phyloP scores from a whole-genome alignment of 2,888 invertebrate species.

The Alloplasta piceator region DNA sequence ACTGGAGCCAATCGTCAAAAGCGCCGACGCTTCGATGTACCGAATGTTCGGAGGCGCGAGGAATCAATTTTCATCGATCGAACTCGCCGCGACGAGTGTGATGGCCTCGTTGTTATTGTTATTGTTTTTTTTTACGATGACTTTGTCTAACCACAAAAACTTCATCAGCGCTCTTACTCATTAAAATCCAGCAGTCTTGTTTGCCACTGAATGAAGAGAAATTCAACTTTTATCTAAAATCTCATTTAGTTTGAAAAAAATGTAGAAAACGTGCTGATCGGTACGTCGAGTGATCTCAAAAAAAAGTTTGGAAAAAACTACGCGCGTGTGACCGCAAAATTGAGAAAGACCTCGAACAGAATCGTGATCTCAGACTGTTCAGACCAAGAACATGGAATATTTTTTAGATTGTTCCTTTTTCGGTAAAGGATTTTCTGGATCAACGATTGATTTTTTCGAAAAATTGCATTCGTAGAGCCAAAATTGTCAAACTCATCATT shows the following conservation, averaged over 20 bases:
- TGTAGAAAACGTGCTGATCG: constrained; percentile 3
- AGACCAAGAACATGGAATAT: no score
- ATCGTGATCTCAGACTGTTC: not conserved
- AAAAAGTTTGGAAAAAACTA: constrained; percentile 48
- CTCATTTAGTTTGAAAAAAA: not conserved
- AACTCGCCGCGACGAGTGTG: constrained; percentile 8
- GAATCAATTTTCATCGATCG: constrained; percentile 64
- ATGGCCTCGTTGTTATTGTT: constrained; percentile 1
- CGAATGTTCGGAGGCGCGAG: constrained; percentile 44
- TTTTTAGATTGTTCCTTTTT: no score
- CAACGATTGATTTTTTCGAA: no score
- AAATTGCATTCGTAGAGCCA: no score
- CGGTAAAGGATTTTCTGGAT: no score
- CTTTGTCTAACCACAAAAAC: constrained; percentile 33
- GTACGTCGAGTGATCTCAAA: not conserved
- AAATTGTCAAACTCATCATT: no score
- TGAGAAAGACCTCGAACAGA: constrained; percentile 19
- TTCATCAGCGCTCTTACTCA: constrained; percentile 20
- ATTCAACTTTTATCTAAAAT: not conserved
- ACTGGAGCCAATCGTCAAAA: constrained; percentile 61
- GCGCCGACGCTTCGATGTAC: constrained; percentile 44
- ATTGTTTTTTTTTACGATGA: constrained; percentile 6
- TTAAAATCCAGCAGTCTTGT: constrained; percentile 29
- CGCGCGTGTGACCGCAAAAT: not conserved
- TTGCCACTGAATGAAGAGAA: not conserved